These are phyloP conservation scores for Ptilonorhynchus violaceus DNA, from an alignment of 2,113 vertebrate species.

Conservation along the genomic window DNA sequence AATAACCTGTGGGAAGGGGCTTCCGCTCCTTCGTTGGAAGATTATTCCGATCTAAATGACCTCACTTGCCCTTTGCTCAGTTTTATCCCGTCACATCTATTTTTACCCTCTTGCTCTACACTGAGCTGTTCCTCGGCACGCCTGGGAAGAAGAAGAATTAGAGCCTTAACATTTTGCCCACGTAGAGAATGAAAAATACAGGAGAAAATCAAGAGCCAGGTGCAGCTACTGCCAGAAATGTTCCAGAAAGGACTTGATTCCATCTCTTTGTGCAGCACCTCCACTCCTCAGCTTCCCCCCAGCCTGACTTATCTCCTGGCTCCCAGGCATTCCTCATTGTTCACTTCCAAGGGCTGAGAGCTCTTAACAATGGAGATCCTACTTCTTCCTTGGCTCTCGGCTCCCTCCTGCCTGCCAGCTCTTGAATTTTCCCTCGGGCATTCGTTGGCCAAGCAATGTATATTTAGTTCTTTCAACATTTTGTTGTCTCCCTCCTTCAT, in stretches of 20 bases:
- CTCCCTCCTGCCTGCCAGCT: constrained; percentile 23
- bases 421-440: constrained; percentile 2
- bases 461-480: constrained; percentile 21
- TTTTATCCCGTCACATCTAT: constrained; percentile 19
- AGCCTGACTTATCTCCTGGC: not conserved
- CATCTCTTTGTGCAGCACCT: not conserved
- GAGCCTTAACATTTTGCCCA: not conserved
- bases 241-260: not conserved
- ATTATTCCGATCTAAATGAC: not conserved
- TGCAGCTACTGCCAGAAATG: not conserved
- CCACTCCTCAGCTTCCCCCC: not conserved
- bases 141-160: not conserved
- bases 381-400: constrained; percentile 31
- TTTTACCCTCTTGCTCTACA: not conserved
- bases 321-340: not conserved
- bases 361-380: not conserved
- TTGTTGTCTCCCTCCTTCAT: not conserved
- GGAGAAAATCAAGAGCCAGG: not conserved
- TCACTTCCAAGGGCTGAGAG: not conserved
- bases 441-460: not conserved
- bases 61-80: not conserved
- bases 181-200: not conserved
- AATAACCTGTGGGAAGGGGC: not conserved
- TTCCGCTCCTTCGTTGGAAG: not conserved
- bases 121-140: not conserved